phyloP scores from a whole-genome alignment of 1,140 invertebrate genomes.

The Cotesia glomerata region DNA sequence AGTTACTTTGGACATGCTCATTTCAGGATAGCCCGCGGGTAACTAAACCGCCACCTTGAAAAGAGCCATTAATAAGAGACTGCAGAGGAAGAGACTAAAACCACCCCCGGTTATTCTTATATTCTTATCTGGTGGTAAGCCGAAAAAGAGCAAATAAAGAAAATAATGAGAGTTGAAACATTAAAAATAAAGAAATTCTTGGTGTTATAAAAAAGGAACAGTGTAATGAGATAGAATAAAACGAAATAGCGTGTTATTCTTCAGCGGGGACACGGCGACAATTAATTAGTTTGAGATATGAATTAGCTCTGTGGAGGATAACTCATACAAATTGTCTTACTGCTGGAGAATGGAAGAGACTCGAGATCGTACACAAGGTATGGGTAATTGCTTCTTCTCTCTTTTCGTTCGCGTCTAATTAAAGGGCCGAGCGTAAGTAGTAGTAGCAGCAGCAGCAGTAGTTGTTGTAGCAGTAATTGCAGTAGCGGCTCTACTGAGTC shows the following conservation, averaged over 20 bases:
- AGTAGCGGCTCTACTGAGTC: too few relatives aligned
- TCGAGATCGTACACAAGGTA: conserved; percentile 13
- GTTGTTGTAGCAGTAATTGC: too few relatives aligned
- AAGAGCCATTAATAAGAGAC: neutral
- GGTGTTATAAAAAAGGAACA: neutral
- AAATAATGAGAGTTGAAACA: too few relatives aligned
- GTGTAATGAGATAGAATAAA: neutral
- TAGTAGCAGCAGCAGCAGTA: too few relatives aligned
- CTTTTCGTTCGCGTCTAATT: conserved; percentile 49
- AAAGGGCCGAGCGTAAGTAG: conserved; percentile 38
- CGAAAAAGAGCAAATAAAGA: too few relatives aligned
- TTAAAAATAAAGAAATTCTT: too few relatives aligned
- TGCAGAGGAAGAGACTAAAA: too few relatives aligned
- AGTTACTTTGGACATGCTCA: conserved; percentile 21
- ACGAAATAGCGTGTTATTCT: neutral
- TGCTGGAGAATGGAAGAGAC: neutral
- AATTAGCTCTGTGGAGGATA: conserved; percentile 10
- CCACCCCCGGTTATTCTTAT: too few relatives aligned
- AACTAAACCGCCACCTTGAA: neutral
- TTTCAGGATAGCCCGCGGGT: neutral
- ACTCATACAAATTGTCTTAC: conserved; percentile 31
- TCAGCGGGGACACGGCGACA: neutral
- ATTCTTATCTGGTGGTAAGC: neutral
- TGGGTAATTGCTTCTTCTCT: conserved; percentile 51
- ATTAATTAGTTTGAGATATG: conserved; percentile 14